Base-by-base conservation (phyloP, 2,888 invertebrate genomes). In the Sclerodermus sp. region DNA sequence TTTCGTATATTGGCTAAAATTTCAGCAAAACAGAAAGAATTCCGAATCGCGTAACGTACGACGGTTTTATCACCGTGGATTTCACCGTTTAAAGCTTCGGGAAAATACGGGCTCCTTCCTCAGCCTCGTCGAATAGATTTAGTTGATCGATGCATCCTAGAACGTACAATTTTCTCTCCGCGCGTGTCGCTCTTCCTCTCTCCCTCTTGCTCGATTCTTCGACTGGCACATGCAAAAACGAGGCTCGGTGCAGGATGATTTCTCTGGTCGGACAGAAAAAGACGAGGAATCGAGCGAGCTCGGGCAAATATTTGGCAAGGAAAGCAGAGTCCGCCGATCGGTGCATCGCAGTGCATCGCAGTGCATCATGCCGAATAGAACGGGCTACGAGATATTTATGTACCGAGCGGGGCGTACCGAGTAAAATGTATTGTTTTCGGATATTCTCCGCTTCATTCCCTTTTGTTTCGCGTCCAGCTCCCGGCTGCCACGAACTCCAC, bases 371-470 rank as follows among this genome's bases (percentile, higher is more conserved):
- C 41, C 50, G 34, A 41, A 46, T 29, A 34, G 34, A 4, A 15
- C 14, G 34, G 48, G 45, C 51, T 50, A 30, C 36, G 17, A 49
- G 57, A 64, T 67, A 67, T 67, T 65, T 67, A 62, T 67, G 58
- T 62, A 55, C 6, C 34, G 12, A 12, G 6, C 34, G 53, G 45
- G 30, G 6, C 12, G 5, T 2, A 8, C 17, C 18, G 55, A 55
- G 63, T 60, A 62, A 62, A 68, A 68, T 64, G 62, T 62, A 71
- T 71, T 68, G 72, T 69, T 68, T 71, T 71, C 69, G 65, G 67
- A 70, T 70, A 70, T 63, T 64, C 67, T 57, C 51, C 55, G 57
- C 57, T 58, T 62, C 63, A 54, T 63, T 64, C 62, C 50, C 59
- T 53, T 67, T 67, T 62, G 66, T 69, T 61, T 59, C 57, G 55